These are phyloP conservation scores for Ypsolopha sequella DNA, from an alignment of 2,888 invertebrate species.

Conservation along the genomic window DNA sequence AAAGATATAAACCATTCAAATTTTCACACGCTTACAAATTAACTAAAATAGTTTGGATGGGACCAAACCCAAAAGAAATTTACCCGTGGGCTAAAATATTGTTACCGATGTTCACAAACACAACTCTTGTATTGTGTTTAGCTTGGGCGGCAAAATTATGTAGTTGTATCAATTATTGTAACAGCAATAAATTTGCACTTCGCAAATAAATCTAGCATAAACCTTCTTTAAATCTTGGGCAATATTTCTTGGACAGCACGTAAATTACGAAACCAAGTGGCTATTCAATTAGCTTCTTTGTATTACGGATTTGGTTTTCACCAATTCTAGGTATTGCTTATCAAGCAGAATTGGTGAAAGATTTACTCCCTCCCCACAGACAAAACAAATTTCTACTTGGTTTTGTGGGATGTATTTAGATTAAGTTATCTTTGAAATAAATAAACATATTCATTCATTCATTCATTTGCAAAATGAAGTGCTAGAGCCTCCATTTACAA, in stretches of 20 bases:
- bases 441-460: no score
- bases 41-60: constrained; percentile 28
- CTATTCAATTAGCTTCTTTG: constrained; percentile 26
- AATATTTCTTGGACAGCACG: constrained; percentile 34
- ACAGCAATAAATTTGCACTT: neutral
- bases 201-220: neutral
- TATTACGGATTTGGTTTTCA: constrained; percentile 44
- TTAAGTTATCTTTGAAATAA: no score
- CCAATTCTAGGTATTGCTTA: constrained; percentile 38
- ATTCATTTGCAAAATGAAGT: constrained; percentile 25
- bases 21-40: constrained; percentile 22
- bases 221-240: constrained; percentile 17
- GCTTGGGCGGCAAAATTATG: neutral
- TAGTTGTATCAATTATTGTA: neutral
- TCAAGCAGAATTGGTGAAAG: constrained; percentile 32
- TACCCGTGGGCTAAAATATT: constrained; percentile 29
- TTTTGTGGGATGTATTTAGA: no score
- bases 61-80: constrained; percentile 27
- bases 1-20: constrained; percentile 22
- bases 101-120: constrained; percentile 25
- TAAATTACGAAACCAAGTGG: constrained; percentile 21
- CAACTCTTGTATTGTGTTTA: neutral
- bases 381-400: no score
- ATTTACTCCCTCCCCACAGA: no score
- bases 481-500: constrained; percentile 26